Evolutionary conservation across 2,797 vertebrate species (phyloP).

Genomic region (Lacerta viridis): DNA sequence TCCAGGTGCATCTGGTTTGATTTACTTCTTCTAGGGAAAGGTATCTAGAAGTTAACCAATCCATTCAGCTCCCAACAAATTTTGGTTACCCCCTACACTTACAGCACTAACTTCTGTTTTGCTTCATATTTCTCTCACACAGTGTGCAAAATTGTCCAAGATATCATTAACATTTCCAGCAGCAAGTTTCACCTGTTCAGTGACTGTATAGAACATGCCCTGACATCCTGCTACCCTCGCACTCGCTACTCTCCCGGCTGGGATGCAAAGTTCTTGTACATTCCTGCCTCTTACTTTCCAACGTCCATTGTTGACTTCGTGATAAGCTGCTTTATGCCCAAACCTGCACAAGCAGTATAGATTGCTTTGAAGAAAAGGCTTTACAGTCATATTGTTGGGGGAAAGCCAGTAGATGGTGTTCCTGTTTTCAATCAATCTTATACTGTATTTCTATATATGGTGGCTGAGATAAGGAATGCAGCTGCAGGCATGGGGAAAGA

Average conservation of each 20-base stretch:
- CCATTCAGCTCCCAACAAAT: background rate
- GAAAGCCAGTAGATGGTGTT: too few relatives aligned
- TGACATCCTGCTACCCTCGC: constrained; percentile 84
- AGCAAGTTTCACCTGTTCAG: constrained; percentile 84
- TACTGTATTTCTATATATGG: too few relatives aligned
- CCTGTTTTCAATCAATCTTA: too few relatives aligned
- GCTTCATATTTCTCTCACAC: background rate
- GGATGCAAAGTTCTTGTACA: constrained; percentile 90
- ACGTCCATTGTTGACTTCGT: constrained; percentile 80
- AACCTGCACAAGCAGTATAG: constrained; percentile 33
- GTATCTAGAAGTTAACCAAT: background rate
- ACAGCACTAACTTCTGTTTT: background rate
- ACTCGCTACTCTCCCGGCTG: constrained; percentile 88
- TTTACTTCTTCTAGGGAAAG: background rate
- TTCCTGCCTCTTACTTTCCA: constrained; percentile 88
- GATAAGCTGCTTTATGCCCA: constrained; percentile 58
- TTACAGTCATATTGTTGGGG: background rate
- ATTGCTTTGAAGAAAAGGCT: background rate
- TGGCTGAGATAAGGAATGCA: too few relatives aligned
- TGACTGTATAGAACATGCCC: constrained; percentile 88
- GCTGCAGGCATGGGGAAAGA: too few relatives aligned
- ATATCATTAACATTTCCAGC: accelerated
- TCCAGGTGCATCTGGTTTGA: background rate
- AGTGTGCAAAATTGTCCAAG: background rate
- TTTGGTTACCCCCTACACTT: background rate